Evolutionary conservation across 2,113 vertebrate species (phyloP), one percentile per base, ranked within the genome.

Genomic region (Thryonomys swinderianus): DNA sequence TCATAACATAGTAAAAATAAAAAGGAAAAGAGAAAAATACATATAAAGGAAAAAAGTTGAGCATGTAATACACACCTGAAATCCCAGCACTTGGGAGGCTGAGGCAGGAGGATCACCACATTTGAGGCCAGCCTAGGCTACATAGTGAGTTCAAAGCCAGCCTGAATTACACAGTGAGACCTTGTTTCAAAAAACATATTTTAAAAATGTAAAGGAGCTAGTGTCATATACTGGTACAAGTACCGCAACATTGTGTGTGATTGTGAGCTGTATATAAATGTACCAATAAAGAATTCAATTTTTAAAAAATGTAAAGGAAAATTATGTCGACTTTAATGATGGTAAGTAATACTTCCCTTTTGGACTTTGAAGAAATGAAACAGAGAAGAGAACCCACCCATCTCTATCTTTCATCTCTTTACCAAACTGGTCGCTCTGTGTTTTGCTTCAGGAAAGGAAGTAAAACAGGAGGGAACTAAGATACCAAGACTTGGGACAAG

Each of bases 301-400:
- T n/a, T n/a, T n/a, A n/a, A n/a, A n/a, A n/a, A n/a, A n/a, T n/a
- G n/a, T 17, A 40, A 67, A 92, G 37, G 18, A 88, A 90, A 79
- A 80, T 55, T 53, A 84, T 42, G 25, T 93, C 57, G 84, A 55
- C 53, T 37, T 78, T 66, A 94, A n/a, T 88, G 16, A 84, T 64
- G 20, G 16, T 57, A 32, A 83, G 42, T 71, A 95, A 76, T 48
- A 69, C 81, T 87, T 93, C n/a, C 88, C 85, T 93, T 94, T 71
- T 84, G 25, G 51, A 96, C 93, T 81, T 82, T 78, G n/a, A 79
- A 92, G 59, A 90, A 95, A 95, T 90, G 30, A 95, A 93, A 95
- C 57, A 87, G 27, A 81, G 51, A 69, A 85, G 18, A 93, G 32
- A 30, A 88, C 81, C 23, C 23, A 45, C 13, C 17, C 74, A 45